Percentiles rank a stretch among this genome's conserved stretches.
These are phyloP conservation scores for Ormyrus rosae DNA, from an alignment of 2,888 invertebrate genomes.

Conservation along the genomic window DNA sequence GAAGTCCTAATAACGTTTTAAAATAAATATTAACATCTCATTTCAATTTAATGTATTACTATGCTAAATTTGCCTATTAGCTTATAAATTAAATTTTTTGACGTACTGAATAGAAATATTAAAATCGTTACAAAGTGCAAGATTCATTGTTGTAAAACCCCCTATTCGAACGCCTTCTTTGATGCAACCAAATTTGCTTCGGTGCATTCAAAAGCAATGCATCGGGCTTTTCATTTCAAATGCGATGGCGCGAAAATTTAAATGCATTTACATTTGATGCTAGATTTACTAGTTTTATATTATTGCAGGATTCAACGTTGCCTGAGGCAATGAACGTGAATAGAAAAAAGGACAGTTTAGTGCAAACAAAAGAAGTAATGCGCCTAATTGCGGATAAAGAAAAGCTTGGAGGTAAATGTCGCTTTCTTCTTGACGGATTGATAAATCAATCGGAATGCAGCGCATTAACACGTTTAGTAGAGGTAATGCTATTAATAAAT, in stretches of 20 bases:
- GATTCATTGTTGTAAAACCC: constrained; percentile 1
- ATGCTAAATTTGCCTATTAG: too few species aligned
- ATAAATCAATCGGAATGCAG: constrained; percentile 72
- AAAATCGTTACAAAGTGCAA: too few species aligned
- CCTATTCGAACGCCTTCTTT: constrained; percentile 28
- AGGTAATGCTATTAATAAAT: constrained; percentile 59
- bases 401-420: constrained; percentile 72
- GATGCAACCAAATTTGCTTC: constrained; percentile 48
- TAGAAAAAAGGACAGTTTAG: background rate
- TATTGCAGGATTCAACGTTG: background rate
- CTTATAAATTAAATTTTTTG: too few species aligned
- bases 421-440: constrained; percentile 75
- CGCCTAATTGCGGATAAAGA: constrained; percentile 61
- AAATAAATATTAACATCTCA: too few species aligned
- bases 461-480: constrained; percentile 70
- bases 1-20: too few species aligned
- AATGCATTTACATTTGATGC: constrained; percentile 32
- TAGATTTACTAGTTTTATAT: background rate
- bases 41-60: too few species aligned
- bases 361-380: background rate
- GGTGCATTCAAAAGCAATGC: constrained; percentile 7
- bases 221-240: background rate
- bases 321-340: background rate
- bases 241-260: constrained; percentile 16
- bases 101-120: too few species aligned